phyloP scores from a whole-genome alignment of 2,113 vertebrate genomes.

The Apeltes quadracus region DNA sequence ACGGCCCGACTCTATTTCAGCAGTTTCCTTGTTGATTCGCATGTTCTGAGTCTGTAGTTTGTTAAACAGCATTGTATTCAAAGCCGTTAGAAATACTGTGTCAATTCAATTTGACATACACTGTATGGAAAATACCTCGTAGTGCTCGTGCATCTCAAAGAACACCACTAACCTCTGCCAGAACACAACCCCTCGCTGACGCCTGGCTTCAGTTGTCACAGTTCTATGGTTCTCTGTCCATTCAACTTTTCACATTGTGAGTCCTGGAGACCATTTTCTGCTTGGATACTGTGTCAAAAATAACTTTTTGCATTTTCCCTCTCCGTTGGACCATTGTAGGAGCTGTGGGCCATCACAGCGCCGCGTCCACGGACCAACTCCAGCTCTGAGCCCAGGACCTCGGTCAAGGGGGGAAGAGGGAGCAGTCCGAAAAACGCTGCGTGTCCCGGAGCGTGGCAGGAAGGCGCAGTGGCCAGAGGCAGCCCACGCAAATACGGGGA shows the following conservation, averaged over 20 bases:
- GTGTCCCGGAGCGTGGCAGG: slow-evolving; percentile 65
- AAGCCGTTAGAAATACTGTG: neutral
- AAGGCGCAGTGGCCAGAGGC: slow-evolving; percentile 47
- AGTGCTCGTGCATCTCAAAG: neutral
- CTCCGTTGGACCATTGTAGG: slow-evolving; percentile 53
- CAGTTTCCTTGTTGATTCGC: neutral
- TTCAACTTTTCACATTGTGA: neutral
- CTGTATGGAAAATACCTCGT: neutral
- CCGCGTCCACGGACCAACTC: slow-evolving; percentile 69
- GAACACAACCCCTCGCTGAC: neutral
- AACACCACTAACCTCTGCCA: neutral
- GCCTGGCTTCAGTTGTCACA: neutral
- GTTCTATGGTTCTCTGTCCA: neutral
- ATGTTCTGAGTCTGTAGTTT: neutral
- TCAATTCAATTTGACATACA: neutral
- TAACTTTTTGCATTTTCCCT: slow-evolving; percentile 6
- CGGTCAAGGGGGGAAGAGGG: slow-evolving; percentile 57
- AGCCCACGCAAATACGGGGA: slow-evolving; percentile 70
- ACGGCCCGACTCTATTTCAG: neutral
- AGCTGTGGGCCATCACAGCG: slow-evolving; percentile 70
- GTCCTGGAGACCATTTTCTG: neutral
- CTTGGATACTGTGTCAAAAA: neutral
- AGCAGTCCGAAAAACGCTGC: slow-evolving; percentile 55
- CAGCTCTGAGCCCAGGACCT: slow-evolving; percentile 55
- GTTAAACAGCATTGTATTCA: neutral